These are phyloP conservation scores for Xenus cinereus DNA, from an alignment of 2,113 vertebrate species.

Conservation along the genomic window DNA sequence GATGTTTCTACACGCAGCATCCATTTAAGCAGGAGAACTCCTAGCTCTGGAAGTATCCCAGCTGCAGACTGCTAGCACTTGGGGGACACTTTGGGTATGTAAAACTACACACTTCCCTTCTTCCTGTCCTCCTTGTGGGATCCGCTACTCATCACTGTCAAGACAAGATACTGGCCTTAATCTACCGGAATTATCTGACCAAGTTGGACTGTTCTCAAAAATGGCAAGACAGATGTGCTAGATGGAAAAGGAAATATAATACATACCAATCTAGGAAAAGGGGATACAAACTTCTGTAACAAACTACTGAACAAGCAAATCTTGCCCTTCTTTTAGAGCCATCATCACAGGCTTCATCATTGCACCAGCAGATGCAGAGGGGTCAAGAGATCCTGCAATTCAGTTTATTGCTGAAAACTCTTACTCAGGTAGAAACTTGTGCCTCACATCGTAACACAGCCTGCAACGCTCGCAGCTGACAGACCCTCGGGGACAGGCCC, in stretches of 20 bases:
- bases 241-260: neutral
- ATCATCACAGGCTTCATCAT: neutral
- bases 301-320: neutral
- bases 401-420: neutral
- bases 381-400: neutral
- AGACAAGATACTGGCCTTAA: neutral
- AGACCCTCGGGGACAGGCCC: neutral
- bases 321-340: neutral
- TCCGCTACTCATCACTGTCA: neutral
- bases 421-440: neutral
- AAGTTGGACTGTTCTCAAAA: neutral
- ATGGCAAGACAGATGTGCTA: neutral
- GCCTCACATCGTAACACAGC: neutral
- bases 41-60: neutral
- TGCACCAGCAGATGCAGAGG: neutral
- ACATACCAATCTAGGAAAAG: neutral
- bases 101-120: neutral
- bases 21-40: neutral
- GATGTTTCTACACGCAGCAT: neutral
- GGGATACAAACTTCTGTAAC: neutral
- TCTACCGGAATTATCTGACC: neutral
- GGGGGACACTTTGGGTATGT: neutral
- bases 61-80: neutral
- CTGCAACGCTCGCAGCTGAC: neutral
- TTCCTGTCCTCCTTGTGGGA: neutral